Conservation (phyloP, 2,113 vertebrate genomes). For the Apodemus speciosus region DNA sequence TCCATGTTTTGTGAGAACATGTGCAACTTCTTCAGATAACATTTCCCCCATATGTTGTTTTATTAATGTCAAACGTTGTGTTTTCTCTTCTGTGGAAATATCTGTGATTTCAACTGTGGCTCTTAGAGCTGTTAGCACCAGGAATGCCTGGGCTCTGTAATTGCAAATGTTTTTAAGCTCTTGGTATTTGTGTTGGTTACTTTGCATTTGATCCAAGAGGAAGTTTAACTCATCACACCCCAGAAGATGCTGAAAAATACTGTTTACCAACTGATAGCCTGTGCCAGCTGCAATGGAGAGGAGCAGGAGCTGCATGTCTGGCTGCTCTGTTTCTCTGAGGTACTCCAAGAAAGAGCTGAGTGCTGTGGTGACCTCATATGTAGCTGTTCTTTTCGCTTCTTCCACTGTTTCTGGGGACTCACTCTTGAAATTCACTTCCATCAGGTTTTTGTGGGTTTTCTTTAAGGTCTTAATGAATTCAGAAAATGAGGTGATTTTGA, state of each 20-base stretch:
- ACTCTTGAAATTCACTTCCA: not conserved
- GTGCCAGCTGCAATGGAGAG: slow-evolving; percentile 58
- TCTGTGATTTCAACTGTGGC: not conserved
- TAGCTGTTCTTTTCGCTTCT: slow-evolving; percentile 69
- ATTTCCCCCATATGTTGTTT: not conserved
- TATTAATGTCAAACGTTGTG: slow-evolving; percentile 60
- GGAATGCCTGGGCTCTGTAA: slow-evolving; percentile 76
- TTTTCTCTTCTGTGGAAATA: slow-evolving; percentile 69
- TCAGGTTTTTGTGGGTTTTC: slow-evolving; percentile 55
- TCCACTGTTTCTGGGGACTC: slow-evolving; percentile 1
- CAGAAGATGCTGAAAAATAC: slow-evolving; percentile 74
- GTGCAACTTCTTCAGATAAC: slow-evolving; percentile 44
- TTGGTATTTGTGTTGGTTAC: slow-evolving; percentile 5
- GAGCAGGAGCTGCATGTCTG: slow-evolving; percentile 76
- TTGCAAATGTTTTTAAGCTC: slow-evolving; percentile 64
- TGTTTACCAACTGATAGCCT: slow-evolving; percentile 66
- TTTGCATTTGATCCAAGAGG: slow-evolving; percentile 36
- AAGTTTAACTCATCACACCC: slow-evolving; percentile 72
- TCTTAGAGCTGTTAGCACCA: slow-evolving; percentile 73
- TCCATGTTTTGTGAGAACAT: slow-evolving; percentile 62
- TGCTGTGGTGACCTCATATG: slow-evolving; percentile 1
- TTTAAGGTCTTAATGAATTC: slow-evolving; percentile 71
- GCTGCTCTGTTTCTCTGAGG: slow-evolving; percentile 53
- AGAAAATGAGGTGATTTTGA: slow-evolving; percentile 52
- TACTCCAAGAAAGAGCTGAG: slow-evolving; percentile 67